Evolutionary conservation across 2,113 vertebrate species (phyloP).

Genomic region (Spea multiplicata): DNA sequence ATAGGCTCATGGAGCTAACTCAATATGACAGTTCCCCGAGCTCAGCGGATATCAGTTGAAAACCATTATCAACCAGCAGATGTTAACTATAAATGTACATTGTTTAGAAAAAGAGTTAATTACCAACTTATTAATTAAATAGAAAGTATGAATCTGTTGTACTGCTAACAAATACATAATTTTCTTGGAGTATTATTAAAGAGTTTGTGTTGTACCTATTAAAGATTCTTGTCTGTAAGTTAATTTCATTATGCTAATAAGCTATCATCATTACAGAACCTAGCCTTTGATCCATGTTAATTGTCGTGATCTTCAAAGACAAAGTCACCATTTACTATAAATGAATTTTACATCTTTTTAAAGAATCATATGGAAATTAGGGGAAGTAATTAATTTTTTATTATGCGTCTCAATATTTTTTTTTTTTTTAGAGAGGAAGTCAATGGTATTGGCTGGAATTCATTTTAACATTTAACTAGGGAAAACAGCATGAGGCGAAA

Average conservation of each 20-base stretch:
- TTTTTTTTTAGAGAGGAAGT: constrained; percentile 84
- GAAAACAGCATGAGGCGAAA: constrained; percentile 84
- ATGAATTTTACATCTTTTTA: constrained; percentile 99
- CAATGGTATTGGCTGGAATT: constrained; percentile 84
- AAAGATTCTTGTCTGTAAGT: constrained; percentile 99
- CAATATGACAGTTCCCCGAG: constrained; percentile 52
- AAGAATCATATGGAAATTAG: constrained; percentile 99
- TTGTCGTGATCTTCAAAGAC: constrained; percentile 99
- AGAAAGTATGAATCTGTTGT: constrained; percentile 96
- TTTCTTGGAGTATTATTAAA: constrained; percentile 99
- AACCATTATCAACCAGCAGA: constrained; percentile 72
- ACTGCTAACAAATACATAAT: constrained; percentile 95
- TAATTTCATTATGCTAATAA: constrained; percentile 99
- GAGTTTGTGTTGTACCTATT: constrained; percentile 97
- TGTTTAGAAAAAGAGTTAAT: constrained; percentile 88
- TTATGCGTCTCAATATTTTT: constrained; percentile 94
- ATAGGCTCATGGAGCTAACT: constrained; percentile 54
- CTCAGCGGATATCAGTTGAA: constrained; percentile 52
- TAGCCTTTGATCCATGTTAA: constrained; percentile 98
- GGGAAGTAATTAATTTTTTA: constrained; percentile 99
- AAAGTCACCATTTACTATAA: constrained; percentile 99
- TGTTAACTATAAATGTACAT: constrained; percentile 76
- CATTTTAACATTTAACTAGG: constrained; percentile 87
- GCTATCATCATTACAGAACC: constrained; percentile 95
- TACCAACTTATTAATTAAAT: constrained; percentile 97